Base-by-base conservation (phyloP, 2,888 invertebrate species). In the Eupithecia subfuscata region DNA sequence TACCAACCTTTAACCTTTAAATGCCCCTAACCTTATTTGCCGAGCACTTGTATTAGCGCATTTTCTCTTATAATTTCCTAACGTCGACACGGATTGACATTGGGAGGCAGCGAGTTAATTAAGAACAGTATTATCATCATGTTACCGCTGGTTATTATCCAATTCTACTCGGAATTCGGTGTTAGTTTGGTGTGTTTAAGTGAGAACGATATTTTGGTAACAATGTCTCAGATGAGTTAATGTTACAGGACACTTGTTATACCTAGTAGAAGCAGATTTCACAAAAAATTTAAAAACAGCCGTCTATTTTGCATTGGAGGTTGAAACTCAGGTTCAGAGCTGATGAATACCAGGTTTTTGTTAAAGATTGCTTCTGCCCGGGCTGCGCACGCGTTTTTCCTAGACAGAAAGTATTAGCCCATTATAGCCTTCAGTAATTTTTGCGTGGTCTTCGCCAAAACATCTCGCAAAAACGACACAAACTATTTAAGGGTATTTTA, bases 11-110 rank as follows among this genome's bases (percentile, higher is more conserved):
- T 72, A 43, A 72, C 56, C 73, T 69, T 63, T 73, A 43, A 45
- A 16, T 63, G 30, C 5, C 40, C 52, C 65, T 75, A 45, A 56
- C 60, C 56, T 65, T 71, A 71, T 76, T 71, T 64, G 63, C 71
- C 22, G 71, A 76, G 64, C 63, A 64, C 48, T 74, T 69, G 25
- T 74, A 65, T 65, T 65, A 45, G 69, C 22, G 71, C 65, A 69
- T 71, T 76, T 71, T 71, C 73, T 30, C 56, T 67, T 69, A 75
- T 70, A 72, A 68, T 70, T 73, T 73, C 70, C 76, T 68, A 63
- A 76, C 68, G 48, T 71, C 67, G 37, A 48, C 43, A 30, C 71
- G 56, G 69, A 71, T 69, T 73, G 52, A 76, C 76, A 74, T 56
- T 73, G 34, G 45, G 40, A 63, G 69, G 40, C 68, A 34, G 40